These are phyloP conservation scores for Garrulus glandarius DNA, from an alignment of 2,797 vertebrate species.

Conservation along the genomic window DNA sequence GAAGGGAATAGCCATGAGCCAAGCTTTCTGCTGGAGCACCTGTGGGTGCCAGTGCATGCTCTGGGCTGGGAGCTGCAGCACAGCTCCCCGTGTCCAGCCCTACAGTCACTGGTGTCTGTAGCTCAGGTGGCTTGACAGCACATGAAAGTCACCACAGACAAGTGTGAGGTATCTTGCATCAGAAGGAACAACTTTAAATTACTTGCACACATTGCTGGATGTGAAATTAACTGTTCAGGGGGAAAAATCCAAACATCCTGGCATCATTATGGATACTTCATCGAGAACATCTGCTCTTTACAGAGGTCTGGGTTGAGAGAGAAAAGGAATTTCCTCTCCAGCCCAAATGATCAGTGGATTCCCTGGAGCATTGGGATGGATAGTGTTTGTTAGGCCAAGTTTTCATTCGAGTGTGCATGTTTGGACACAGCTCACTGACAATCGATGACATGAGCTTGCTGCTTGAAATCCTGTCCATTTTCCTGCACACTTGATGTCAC, in stretches of 20 bases:
- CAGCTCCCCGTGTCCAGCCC: background rate
- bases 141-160: background rate
- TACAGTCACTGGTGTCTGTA: background rate
- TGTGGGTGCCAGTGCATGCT: background rate
- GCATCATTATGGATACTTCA: background rate
- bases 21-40: background rate
- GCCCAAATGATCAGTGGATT: background rate
- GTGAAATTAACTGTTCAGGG: background rate
- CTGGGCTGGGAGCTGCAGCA: background rate
- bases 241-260: background rate
- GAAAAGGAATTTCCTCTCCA: background rate
- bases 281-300: conserved; percentile 39
- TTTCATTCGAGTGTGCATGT: background rate
- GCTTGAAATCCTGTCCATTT: fast-evolving
- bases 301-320: background rate
- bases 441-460: background rate
- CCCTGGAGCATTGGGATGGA: background rate
- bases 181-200: conserved; percentile 3
- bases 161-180: background rate
- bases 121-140: background rate
- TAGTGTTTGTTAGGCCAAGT: background rate
- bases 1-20: background rate
- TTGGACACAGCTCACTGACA: background rate
- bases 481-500: background rate
- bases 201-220: background rate